Evolutionary conservation across 2,888 invertebrate species (phyloP).

Genomic region (Melanostoma scalare): DNA sequence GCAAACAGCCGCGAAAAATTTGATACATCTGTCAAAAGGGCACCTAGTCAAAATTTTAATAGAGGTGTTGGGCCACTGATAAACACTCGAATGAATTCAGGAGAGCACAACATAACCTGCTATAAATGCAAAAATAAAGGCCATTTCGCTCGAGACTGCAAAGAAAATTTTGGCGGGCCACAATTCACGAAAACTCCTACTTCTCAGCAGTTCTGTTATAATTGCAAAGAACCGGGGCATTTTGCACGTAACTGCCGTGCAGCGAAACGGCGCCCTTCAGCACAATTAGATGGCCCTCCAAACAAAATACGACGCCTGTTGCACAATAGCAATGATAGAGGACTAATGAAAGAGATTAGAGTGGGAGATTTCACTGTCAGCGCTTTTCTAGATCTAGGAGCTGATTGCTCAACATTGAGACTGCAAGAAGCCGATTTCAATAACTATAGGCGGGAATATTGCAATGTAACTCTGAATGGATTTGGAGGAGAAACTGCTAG

Average conservation of each 20-base stretch:
- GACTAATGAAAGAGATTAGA: neutral
- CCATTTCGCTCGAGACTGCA: slow-evolving; percentile 17
- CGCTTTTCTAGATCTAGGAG: slow-evolving; percentile 20
- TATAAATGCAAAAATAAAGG: neutral
- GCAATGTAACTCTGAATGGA: slow-evolving; percentile 8
- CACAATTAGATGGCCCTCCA: neutral
- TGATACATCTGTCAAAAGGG: neutral
- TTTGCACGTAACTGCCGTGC: slow-evolving; percentile 11
- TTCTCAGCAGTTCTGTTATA: no score
- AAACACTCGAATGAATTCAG: neutral
- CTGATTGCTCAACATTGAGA: slow-evolving; percentile 2
- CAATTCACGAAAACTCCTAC: no score
- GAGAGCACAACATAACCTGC: neutral
- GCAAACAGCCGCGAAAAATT: neutral
- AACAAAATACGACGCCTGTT: neutral
- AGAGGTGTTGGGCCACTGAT: neutral
- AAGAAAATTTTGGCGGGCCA: no score
- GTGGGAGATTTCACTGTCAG: slow-evolving; percentile 6
- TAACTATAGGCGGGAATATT: slow-evolving; percentile 1
- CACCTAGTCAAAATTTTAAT: no score
- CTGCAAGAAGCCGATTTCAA: neutral
- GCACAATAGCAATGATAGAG: slow-evolving; percentile 2
- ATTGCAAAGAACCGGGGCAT: neutral
- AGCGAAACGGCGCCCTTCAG: neutral
- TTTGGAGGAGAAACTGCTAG: slow-evolving; percentile 2